Evolutionary conservation across 2,888 invertebrate genomes (phyloP), one percentile per base, ranked within the genome.

Genomic region (Drosophila percnosoma): DNA sequence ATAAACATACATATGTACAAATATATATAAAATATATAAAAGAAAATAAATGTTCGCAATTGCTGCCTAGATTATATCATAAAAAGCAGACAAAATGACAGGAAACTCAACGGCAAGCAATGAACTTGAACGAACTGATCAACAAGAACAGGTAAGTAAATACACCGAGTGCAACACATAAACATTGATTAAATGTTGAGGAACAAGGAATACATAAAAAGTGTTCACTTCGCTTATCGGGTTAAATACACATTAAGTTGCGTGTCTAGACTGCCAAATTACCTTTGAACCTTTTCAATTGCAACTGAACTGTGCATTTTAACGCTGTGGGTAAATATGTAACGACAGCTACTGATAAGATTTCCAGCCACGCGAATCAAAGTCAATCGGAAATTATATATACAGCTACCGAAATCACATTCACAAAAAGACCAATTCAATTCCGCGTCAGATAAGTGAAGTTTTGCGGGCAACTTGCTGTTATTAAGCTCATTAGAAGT

Each of bases 401-500:
- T 38, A 10, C 6, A 24, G 33, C 11, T 27, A 38, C 6, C 4
- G 11, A 53, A 59, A 42, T 36, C 27, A 11, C 11, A 31, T 54
- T 61, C 36, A 24, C 24, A 8, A 29, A 61, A 31, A 34, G 8
- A 54, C 51, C 33, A 68, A 58, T 57, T 40, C 63, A 52, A 52
- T 57, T 60, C 49, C 55, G 45, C 18, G 34, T 52, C 15, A 31
- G 69, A 49, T 68, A 71, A 72, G 57, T 67, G 68, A 29, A 73
- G 49, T 49, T 63, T 75, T 61, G 69, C 70, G 67, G 60, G 34
- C 58, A 78, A 66, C 53, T 63, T 55, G 55, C 72, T 76, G 71
- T 82, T 88, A 86, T 80, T 75, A 73, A 78, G 83, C 80, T 90
- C 81, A 88, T 90, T 90, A 86, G 77, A 68, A 88, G 89, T 83